Percentiles rank a stretch among this genome's conserved stretches.
phyloP scores from a whole-genome alignment of 2,888 invertebrate species.

The Schrankia costaestrigalis region DNA sequence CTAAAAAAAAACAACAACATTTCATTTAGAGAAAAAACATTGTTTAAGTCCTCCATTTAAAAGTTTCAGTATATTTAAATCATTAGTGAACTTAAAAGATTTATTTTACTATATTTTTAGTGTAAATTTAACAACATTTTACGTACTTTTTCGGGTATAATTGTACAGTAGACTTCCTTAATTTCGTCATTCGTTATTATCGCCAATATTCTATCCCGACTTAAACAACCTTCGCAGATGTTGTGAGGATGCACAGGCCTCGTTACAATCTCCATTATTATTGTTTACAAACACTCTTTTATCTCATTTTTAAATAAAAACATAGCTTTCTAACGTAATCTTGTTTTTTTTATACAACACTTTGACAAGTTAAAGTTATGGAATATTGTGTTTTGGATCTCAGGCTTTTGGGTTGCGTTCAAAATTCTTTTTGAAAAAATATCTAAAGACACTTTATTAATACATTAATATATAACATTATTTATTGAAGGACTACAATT shows the following conservation, averaged over 20 bases:
- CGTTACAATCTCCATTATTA: constrained; percentile 1
- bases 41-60: neutral
- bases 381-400: too few species aligned
- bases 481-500: too few species aligned
- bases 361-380: too few species aligned
- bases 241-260: neutral
- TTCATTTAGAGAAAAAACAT: neutral
- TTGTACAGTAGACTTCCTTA: neutral
- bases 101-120: neutral
- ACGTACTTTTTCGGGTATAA: constrained; percentile 4
- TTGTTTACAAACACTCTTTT: too few species aligned
- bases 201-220: constrained; percentile 2
- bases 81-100: too few species aligned
- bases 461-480: too few species aligned
- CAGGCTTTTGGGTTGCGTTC: too few species aligned
- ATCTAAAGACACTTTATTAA: too few species aligned
- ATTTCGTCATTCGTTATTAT: constrained; percentile 1
- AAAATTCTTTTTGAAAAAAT: too few species aligned
- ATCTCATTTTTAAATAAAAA: too few species aligned
- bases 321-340: too few species aligned
- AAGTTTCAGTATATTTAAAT: neutral
- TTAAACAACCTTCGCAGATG: constrained; percentile 7
- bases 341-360: too few species aligned
- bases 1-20: neutral
- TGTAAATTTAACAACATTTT: neutral